These are phyloP conservation scores for Parnassius apollo DNA, from an alignment of 2,888 invertebrate genomes.

Conservation along the genomic window DNA sequence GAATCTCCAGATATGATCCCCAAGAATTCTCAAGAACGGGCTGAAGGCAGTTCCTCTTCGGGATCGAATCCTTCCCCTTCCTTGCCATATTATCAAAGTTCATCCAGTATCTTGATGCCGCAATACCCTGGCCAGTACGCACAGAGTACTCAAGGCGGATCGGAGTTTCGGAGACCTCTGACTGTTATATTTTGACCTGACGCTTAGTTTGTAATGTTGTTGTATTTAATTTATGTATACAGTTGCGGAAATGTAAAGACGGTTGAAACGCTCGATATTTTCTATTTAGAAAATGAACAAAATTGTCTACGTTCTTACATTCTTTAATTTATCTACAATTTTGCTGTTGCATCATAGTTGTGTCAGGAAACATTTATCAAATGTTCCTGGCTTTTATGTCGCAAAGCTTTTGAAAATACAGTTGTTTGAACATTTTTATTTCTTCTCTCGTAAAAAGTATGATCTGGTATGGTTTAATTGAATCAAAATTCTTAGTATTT, in stretches of 20 bases:
- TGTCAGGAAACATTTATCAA: too few relatives aligned
- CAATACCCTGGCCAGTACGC: slow-evolving; percentile 84
- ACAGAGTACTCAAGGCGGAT: slow-evolving; percentile 79
- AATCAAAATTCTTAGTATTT: too few relatives aligned
- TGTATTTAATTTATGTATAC: slow-evolving; percentile 7
- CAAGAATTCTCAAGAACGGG: slow-evolving; percentile 71
- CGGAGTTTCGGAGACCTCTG: slow-evolving; percentile 87
- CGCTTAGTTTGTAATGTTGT: slow-evolving; percentile 39
- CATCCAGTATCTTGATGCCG: slow-evolving; percentile 83
- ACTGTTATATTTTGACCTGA: slow-evolving; percentile 93
- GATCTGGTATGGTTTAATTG: too few relatives aligned
- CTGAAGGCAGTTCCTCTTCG: slow-evolving; percentile 82
- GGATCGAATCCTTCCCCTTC: slow-evolving; percentile 84
- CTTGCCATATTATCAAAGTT: slow-evolving; percentile 80
- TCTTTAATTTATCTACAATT: too few relatives aligned
- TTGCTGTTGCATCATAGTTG: too few relatives aligned
- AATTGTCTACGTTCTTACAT: too few relatives aligned
- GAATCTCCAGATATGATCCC: slow-evolving; percentile 81
- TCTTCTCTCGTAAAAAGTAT: too few relatives aligned
- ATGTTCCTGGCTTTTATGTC: too few relatives aligned
- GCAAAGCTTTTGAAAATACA: too few relatives aligned
- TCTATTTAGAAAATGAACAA: not conserved
- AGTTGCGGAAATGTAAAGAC: slow-evolving; percentile 24
- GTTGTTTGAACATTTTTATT: too few relatives aligned
- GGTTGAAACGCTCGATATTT: not conserved